Evolutionary conservation across 2,888 invertebrate genomes (phyloP), one percentile per base, ranked within the genome.

Genomic region (Dolichomitus sp.): DNA sequence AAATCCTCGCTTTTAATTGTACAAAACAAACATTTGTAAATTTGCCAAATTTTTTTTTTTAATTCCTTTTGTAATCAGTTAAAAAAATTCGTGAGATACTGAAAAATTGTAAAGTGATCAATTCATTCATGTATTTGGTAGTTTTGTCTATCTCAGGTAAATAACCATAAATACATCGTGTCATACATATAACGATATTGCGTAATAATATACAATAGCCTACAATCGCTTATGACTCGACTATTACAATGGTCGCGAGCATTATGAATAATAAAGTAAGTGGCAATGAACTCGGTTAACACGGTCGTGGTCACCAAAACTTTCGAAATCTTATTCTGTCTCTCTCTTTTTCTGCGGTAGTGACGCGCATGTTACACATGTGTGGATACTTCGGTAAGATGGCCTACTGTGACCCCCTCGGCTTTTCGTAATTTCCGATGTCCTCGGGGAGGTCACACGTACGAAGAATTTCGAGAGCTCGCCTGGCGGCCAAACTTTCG

Each of bases 401-500:
- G 87, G 86, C 87, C 84, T 76, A 27, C 50, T 19, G 59, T 37
- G 59, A 48, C 12, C 33, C 50, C 37, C 27, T 52, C 50, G 84
- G 37, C 86, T 88, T 88, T 87, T 86, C 86, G 88, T 88, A 89
- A 89, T 88, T 88, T 87, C 81, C 84, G 85, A 37, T 83, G 72
- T 73, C 77, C 80, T 78, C 74, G 63, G 61, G 45, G 80, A 83
- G 83, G 80, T 77, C 83, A 57, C 72, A 59, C 59, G 45, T 65
- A 50, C 48, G 77, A 84, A 86, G 86, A 90, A 89, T 90, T 91
- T 91, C 87, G 90, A 89, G 91, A 90, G n/a, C 63, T 72, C 79
- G 69, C 85, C 81, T 86, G 83, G 85, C 70, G 85, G 86, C 86
- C 81, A 84, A 91, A 91, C 91, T 91, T 91, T 91, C 91, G 85